Base-by-base conservation (phyloP, 2,797 vertebrate species). In the Sphenodon punctatus region DNA sequence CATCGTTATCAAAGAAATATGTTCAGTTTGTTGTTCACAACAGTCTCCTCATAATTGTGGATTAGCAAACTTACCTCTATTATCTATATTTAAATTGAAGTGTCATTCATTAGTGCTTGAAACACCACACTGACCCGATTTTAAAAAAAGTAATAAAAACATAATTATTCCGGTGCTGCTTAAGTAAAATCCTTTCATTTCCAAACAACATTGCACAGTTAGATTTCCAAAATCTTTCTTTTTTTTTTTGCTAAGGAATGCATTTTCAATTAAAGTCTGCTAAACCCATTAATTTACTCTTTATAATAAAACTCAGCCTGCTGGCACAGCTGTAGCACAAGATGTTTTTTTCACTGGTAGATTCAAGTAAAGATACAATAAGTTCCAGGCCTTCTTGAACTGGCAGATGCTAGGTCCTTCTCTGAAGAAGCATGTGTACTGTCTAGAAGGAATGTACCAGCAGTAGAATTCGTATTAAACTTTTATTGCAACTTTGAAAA, bases 161-260 rank as follows among this genome's bases (percentile, higher is more conserved):
- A 7, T 25, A 87, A 78, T 85, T 74, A 83, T 83, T 86, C 8
- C 19, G 64, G n/a, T 70, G 76, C 67, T 70, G 3, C 23, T 34
- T 39, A 78, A 76, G 27, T 69, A 80, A 91, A 89, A 83, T 85
- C 22, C 38, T 89, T 84, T 85, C 4, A 58, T 88, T 85, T 77
- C 34, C 13, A 64, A 85, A 85, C 30, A 67, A 73, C 7, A 3
- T n/a, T 68, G 10, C 0, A 0, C 14, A 73, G 14, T 42, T 78
- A 25, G 17, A 49, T 64, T 49, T 72, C 8, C 66, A 49, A 19
- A 63, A 72, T 59, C 38, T 43, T 63, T 80, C 4, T 23, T 71
- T 87, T 84, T 71, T n/a, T n/a, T n/a, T n/a, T n/a, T 67, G 22
- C 27, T 51, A 51, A 46, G 25, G 42, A 82, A 89, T 70, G 36